Base-by-base conservation (phyloP, 2,888 invertebrate species). In the Junonia oenone region DNA sequence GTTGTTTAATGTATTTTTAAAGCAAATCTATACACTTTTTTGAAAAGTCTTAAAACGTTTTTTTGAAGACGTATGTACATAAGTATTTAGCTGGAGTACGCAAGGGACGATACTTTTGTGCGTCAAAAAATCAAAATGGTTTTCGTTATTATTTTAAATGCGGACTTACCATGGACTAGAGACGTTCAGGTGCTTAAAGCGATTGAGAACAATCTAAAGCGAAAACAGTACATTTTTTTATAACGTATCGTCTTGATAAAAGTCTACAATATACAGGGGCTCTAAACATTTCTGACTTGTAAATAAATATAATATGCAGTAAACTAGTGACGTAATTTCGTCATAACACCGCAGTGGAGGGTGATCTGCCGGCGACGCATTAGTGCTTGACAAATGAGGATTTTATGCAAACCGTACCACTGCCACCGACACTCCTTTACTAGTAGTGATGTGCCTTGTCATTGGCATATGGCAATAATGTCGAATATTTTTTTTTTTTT, bases 331-430 rank as follows among this genome's bases (percentile, higher is more conserved):
- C 59, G 62, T 62, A 57, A 55, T 52, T 52, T 53, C 73, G 71
- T 70, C 69, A 62, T 59, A 62, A 58, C 58, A 53, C 50, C 35
- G 57, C 56, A 65, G 54, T 59, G 59, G 52, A 67, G 63, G 61
- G 65, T 61, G 67, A 62, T 64, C 80, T 87, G 86, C 68, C 68
- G 72, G 73, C 76, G 85, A 84, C 85, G 77, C 84, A 82, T 86
- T 82, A 87, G 83, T 78, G 78, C 67, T 66, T 87, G 89, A 89
- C 85, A 89, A 89, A 89, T 82, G 87, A 83, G 74, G 79, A 78
- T 84, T 89, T 87, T 89, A 89, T 89, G 89, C 89, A 81, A 89
- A 87, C 75, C 67, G 69, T 63, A 49, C 63, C 61, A 69, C 66
- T 83, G 82, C 78, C 74, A 67, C 69, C 69, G 77, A 76, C 81